phyloP scores from a whole-genome alignment of 1,140 invertebrate species.

The Chironomus striatipennis region DNA sequence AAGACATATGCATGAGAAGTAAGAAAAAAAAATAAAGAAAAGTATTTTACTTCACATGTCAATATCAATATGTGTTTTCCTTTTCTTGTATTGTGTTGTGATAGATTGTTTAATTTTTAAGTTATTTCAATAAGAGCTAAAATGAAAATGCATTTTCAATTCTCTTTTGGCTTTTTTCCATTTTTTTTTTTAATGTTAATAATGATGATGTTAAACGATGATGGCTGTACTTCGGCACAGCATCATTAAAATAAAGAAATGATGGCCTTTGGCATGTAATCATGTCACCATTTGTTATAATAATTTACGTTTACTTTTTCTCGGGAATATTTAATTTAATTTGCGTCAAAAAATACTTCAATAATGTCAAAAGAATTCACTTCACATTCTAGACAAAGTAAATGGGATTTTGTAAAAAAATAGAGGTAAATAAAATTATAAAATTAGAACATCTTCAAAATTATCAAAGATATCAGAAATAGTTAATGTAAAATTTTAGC shows the following conservation, averaged over 20 bases:
- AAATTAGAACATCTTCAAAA: too few relatives aligned
- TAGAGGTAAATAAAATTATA: too few relatives aligned
- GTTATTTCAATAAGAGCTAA: background rate
- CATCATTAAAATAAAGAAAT: background rate
- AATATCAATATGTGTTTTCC: slow-evolving; percentile 8
- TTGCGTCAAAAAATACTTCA: slow-evolving; percentile 1
- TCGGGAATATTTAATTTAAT: background rate
- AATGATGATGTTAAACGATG: too few relatives aligned
- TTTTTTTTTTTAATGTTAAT: too few relatives aligned
- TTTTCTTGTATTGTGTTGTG: slow-evolving; percentile 2
- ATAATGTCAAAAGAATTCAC: background rate
- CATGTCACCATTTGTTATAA: too few relatives aligned
- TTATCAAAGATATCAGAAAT: too few relatives aligned
- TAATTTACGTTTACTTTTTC: background rate
- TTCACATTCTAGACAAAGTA: too few relatives aligned
- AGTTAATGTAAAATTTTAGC: too few relatives aligned
- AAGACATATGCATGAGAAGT: background rate
- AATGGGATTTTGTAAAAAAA: background rate
- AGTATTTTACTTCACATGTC: slow-evolving; percentile 10
- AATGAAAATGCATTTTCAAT: background rate
- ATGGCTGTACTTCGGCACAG: background rate
- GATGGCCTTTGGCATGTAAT: too few relatives aligned
- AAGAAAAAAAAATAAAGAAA: background rate
- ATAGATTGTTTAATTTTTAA: slow-evolving; percentile 10
- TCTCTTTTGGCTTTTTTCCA: background rate